Conservation (phyloP, 1,140 invertebrate genomes). For the Hylaeus anthracinus region DNA sequence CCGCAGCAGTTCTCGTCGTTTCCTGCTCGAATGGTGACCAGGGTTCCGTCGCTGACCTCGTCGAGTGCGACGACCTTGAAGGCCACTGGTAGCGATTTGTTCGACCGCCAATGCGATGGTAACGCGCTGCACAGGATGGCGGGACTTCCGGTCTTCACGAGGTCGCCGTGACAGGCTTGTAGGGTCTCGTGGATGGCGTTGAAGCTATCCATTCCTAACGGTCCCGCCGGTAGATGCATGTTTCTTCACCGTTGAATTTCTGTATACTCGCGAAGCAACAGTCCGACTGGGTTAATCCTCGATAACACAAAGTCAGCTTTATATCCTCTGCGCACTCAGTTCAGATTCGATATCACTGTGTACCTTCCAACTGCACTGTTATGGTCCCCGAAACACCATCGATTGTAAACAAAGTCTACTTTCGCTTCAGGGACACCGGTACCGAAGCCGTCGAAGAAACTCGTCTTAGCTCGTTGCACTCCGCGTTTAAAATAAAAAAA, state of each 20-base stretch:
- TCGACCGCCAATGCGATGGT: constrained; percentile 97
- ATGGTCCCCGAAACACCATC: background rate
- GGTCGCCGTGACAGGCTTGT: constrained; percentile 92
- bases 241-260: background rate
- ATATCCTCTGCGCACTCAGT: background rate
- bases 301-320: background rate
- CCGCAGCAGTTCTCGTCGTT: constrained; percentile 98
- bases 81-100: constrained; percentile 96
- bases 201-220: constrained; percentile 86
- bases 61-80: constrained; percentile 96
- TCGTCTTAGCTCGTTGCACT: no score
- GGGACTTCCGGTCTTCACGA: constrained; percentile 95
- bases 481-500: background rate
- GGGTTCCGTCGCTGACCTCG: constrained; percentile 95
- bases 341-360: background rate
- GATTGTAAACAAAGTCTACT: background rate
- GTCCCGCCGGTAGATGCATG: constrained; percentile 82
- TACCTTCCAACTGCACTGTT: background rate
- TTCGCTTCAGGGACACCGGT: no score
- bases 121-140: constrained; percentile 94
- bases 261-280: background rate
- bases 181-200: constrained; percentile 88
- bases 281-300: background rate
- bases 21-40: constrained; percentile 95
- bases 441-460: no score